Evolutionary conservation across 2,888 invertebrate genomes (phyloP), one percentile per base, ranked within the genome.

Genomic region (Copidosoma aretas): DNA sequence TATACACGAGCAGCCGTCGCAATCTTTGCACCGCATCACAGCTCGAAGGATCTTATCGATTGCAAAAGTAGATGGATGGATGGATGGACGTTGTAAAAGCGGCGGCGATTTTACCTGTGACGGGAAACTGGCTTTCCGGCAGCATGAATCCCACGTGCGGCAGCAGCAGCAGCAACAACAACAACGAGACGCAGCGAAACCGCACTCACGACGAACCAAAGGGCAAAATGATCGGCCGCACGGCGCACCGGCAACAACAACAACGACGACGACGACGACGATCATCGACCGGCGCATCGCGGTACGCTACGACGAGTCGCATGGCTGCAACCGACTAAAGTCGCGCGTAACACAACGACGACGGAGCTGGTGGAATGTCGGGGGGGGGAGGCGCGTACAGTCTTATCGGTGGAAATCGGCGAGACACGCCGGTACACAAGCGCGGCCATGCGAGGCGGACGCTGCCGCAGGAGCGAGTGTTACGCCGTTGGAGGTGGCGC

Each of bases 41-140:
- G n/a, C n/a, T n/a, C n/a, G n/a, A n/a, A 25, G 25, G 1, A 25
- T 32, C 25, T 25, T 19, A 12, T 56, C 3, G 32, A 15, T 24
- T 10, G 25, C 10, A 25, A 2, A 56, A 25, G 25, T 14, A 17
- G 1, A 15, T 24, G 24, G n/a, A 56, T 24, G 17, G 4, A 4
- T 24, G 32, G 3, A 24, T 4, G 17, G 43, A 46, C n/a, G n/a
- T n/a, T n/a, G n/a, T n/a, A n/a, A n/a, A n/a, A 46, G 43, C 43
- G 43, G 8, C 12, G 43, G 17, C 43, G 46, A 49, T 5, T 64
- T 79, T 80, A 83, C 83, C 83, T 83, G 82, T 82, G 66, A 83
- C 79, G 82, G 83, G 83, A 83, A 83, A 83, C 68, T 79, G 79
- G 78, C 80, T 83, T 82, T 83, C 82, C 71, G 83, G 83, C 80